Conservation (phyloP, 2,113 vertebrate genomes). For the Eublepharis macularius region DNA sequence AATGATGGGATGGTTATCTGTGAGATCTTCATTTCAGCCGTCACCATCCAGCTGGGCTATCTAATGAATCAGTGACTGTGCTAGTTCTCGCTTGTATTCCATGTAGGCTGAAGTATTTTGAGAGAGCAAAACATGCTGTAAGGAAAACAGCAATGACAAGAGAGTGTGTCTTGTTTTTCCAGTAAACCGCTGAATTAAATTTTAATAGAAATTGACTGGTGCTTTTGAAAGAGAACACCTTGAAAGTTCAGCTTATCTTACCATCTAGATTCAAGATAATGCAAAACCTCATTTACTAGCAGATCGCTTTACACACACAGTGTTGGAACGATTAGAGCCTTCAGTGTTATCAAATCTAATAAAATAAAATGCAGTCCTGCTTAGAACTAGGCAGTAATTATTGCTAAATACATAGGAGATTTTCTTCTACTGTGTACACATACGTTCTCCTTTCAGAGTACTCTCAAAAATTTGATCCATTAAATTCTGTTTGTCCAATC, state of each 20-base stretch:
- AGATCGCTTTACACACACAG: constrained; percentile 58
- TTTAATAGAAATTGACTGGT: constrained; percentile 78
- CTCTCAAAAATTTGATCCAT: constrained; percentile 1
- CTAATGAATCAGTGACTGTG: constrained; percentile 77
- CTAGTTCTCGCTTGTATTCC: constrained; percentile 62
- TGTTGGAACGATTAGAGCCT: constrained; percentile 55
- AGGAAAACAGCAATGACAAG: constrained; percentile 70
- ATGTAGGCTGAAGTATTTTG: constrained; percentile 61
- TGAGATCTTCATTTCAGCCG: constrained; percentile 72
- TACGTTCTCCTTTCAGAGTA: constrained; percentile 20
- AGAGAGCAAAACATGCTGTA: constrained; percentile 72
- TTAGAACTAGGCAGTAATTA: constrained; percentile 51
- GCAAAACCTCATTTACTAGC: constrained; percentile 64
- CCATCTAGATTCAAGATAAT: constrained; percentile 65
- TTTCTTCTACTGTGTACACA: constrained; percentile 13
- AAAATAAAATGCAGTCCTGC: constrained; percentile 44
- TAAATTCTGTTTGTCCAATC: neutral
- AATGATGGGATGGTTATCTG: constrained; percentile 65
- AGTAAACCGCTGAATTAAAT: constrained; percentile 62
- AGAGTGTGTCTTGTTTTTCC: constrained; percentile 60
- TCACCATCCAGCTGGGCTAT: constrained; percentile 78
- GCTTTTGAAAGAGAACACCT: constrained; percentile 72
- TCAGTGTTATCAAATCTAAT: constrained; percentile 55
- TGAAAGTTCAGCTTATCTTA: constrained; percentile 67
- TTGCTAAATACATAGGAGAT: constrained; percentile 50